Evolutionary conservation across 2,888 invertebrate species (phyloP).

Genomic region (Stenichneumon culpator): DNA sequence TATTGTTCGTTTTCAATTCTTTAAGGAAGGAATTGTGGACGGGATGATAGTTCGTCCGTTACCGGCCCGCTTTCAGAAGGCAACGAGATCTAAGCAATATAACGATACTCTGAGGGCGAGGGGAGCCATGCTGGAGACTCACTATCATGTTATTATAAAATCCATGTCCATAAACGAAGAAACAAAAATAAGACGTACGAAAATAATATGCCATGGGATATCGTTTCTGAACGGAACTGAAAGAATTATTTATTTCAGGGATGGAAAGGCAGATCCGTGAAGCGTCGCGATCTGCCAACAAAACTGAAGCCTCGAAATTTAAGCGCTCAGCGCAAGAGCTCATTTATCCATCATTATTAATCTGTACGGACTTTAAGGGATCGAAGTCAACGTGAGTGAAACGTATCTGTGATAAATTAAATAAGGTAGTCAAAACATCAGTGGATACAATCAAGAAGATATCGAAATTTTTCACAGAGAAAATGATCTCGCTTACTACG

Average conservation of each 20-base stretch:
- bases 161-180: not conserved
- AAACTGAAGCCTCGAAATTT: not conserved
- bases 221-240: not conserved
- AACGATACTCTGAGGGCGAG: not conserved
- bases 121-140: not conserved
- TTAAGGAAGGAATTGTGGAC: not conserved
- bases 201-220: not conserved
- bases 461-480: slow-evolving; percentile 19
- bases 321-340: not conserved
- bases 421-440: slow-evolving; percentile 26
- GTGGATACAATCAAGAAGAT: slow-evolving; percentile 9
- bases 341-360: not conserved
- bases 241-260: not conserved
- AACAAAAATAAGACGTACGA: not conserved
- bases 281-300: not conserved
- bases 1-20: not conserved
- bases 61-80: not conserved
- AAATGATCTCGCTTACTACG: slow-evolving; percentile 36
- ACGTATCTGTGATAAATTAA: slow-evolving; percentile 18
- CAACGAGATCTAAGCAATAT: not conserved
- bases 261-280: not conserved
- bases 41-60: not conserved
- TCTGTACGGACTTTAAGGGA: not conserved
- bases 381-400: not conserved
- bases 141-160: slow-evolving; percentile 11